Percentiles rank a stretch among this genome's conserved stretches.
phyloP scores from a whole-genome alignment of 2,888 invertebrate species.

The Pecten maximus region DNA sequence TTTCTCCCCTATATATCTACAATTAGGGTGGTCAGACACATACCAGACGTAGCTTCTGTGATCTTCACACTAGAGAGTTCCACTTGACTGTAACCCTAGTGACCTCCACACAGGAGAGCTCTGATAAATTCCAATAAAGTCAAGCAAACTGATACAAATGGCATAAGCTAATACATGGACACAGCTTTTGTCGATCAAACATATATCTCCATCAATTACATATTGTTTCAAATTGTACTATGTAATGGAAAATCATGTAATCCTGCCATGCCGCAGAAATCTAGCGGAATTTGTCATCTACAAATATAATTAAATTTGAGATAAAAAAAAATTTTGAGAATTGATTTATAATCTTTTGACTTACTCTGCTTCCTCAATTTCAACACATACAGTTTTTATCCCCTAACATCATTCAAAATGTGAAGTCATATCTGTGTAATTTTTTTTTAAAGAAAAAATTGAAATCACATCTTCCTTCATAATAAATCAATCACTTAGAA shows the following conservation, averaged over 20 bases:
- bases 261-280: background rate
- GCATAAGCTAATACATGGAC: background rate
- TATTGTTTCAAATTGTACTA: background rate
- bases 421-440: too few species aligned
- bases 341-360: background rate
- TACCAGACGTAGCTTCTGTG: constrained; percentile 30
- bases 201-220: background rate
- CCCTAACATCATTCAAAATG: too few species aligned
- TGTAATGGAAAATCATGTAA: background rate
- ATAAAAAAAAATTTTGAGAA: background rate
- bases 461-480: too few species aligned
- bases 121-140: constrained; percentile 15
- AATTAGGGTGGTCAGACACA: constrained; percentile 30
- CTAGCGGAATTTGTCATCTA: background rate
- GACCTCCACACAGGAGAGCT: constrained; percentile 29
- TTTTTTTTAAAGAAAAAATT: too few species aligned
- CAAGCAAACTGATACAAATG: background rate
- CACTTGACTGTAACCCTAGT: constrained; percentile 32
- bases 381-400: too few species aligned
- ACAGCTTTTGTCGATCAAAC: background rate
- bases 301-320: background rate
- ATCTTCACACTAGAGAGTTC: constrained; percentile 33
- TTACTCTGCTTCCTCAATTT: too few species aligned
- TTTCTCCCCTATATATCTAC: background rate
- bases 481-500: too few species aligned